Conservation (phyloP, 2,113 vertebrate genomes). For the Myotis brandtii region DNA sequence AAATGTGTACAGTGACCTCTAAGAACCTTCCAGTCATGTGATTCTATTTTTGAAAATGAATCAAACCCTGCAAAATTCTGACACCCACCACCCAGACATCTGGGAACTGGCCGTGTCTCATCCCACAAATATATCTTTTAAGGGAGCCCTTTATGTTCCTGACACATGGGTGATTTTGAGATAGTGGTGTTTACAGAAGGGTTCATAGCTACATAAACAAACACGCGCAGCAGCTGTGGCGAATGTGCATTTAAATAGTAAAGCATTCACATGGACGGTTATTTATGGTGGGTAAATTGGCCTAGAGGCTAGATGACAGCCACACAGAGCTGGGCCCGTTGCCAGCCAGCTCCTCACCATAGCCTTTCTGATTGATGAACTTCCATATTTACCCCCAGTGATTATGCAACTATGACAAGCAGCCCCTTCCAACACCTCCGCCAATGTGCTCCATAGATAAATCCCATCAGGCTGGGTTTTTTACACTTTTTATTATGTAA, state of each 20-base stretch:
- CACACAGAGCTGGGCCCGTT: slow-evolving; percentile 63
- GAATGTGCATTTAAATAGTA: slow-evolving; percentile 78
- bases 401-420: slow-evolving; percentile 53
- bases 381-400: slow-evolving; percentile 72
- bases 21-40: slow-evolving; percentile 70
- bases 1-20: slow-evolving; percentile 19
- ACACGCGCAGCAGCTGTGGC: slow-evolving; percentile 78
- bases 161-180: slow-evolving; percentile 73
- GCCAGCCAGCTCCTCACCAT: slow-evolving; percentile 52
- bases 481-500: not conserved
- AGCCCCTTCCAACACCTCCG: not conserved
- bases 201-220: slow-evolving; percentile 77
- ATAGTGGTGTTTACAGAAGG: slow-evolving; percentile 76
- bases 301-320: slow-evolving; percentile 65
- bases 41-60: slow-evolving; percentile 79
- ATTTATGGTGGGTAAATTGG: slow-evolving; percentile 79
- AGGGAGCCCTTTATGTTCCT: slow-evolving; percentile 72
- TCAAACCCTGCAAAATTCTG: slow-evolving; percentile 78
- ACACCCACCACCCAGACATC: slow-evolving; percentile 70
- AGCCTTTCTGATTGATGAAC: slow-evolving; percentile 61
- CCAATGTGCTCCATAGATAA: not conserved
- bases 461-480: not conserved
- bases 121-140: slow-evolving; percentile 72
- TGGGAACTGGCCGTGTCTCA: slow-evolving; percentile 68
- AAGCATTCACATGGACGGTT: slow-evolving; percentile 70